phyloP scores from a whole-genome alignment of 2,113 vertebrate genomes.

The Eulacestoma nigropectus region DNA sequence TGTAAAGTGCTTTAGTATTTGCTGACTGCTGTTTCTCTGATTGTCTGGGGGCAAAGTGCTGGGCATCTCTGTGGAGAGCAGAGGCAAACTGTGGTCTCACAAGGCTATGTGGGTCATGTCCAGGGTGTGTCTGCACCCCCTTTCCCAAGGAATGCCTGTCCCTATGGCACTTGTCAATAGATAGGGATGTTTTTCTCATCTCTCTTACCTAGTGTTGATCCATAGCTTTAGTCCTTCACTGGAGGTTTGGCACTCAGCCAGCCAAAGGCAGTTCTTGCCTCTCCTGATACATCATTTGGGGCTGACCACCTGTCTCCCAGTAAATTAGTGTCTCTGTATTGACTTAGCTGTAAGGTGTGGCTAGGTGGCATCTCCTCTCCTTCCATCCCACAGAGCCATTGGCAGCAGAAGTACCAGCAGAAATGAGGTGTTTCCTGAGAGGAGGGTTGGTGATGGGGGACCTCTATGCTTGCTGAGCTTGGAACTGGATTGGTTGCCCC shows the following conservation, averaged over 20 bases:
- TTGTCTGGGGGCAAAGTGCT: neutral
- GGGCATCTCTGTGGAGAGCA: neutral
- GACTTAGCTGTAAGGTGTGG: neutral
- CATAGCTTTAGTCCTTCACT: neutral
- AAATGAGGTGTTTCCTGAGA: neutral
- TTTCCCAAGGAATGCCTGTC: neutral
- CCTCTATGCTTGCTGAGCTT: neutral
- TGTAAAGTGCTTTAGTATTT: neutral
- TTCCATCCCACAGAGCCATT: neutral
- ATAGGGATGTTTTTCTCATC: neutral
- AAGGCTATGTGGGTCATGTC: neutral
- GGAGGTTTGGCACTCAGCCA: neutral
- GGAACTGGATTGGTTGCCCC: neutral
- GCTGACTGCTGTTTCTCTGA: neutral
- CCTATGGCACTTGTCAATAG: fast-evolving
- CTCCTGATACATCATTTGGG: neutral
- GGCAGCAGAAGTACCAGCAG: neutral
- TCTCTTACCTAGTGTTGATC: neutral
- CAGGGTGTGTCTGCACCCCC: neutral
- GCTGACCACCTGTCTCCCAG: fast-evolving
- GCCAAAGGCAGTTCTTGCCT: neutral
- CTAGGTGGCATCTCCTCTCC: neutral
- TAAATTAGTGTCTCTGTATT: neutral
- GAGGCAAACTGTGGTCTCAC: neutral
- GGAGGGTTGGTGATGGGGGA: neutral